Evolutionary conservation across 2,113 vertebrate species (phyloP), one percentile per base, ranked within the genome.

Genomic region (Rhea americana): DNA sequence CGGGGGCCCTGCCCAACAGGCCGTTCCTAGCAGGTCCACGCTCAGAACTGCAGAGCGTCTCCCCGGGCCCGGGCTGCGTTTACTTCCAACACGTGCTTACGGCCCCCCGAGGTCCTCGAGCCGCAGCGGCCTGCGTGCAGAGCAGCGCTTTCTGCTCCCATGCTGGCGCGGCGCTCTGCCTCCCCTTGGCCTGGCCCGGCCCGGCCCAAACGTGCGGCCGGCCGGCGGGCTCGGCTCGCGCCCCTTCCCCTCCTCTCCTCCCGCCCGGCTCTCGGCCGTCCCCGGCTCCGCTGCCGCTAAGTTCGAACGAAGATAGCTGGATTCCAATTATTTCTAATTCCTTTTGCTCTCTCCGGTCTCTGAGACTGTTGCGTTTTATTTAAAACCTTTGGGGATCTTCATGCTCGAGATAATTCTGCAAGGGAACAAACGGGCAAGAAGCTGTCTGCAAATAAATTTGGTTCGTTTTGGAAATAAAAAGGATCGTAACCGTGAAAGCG

Each of bases 91-190:
- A 68, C 19, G 30, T 1, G 13, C 1, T 0, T 1, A 21, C 59
- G 71, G 24, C 28, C 39, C 77, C 74, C 43, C 22, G 1, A 14
- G 70, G 77, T 37, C 22, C 73, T 41, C 2, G 26, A 19, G 11
- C 26, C 43, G 1, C 47, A 17, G 3, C 9, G 3, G 50, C 4
- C 68, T 19, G 74, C 73, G 24, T 35, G 35, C 35, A 35, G 62
- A 28, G 32, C 4, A 0, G 7, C 2, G 56, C n/a, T 24, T 62
- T 5, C 45, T 47, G 41, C 61, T 18, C 16, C 0, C 1, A 2
- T 7, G 45, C 3, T n/a, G n/a, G 25, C 53, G 53, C 32, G 15
- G 15, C 3, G 15, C 2, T 7, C 45, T 66, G 37, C 21, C 17
- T 39, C 51, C 35, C 45, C 43, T 56, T 15, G 8, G 21, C 70